Base-by-base conservation (phyloP, 2,888 invertebrate species). In the Athrips mouffetella region DNA sequence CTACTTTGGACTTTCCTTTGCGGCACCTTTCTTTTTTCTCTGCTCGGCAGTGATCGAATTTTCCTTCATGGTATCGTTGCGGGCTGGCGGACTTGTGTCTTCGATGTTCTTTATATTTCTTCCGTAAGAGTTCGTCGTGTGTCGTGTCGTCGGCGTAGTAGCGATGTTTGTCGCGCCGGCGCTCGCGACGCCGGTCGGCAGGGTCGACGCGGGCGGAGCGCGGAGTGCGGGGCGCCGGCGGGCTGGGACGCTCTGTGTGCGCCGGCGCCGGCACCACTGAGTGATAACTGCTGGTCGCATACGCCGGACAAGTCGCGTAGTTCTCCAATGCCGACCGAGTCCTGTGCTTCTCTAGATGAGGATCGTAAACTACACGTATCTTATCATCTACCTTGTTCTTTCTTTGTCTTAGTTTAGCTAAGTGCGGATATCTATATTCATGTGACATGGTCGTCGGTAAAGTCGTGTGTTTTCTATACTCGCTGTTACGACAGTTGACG, bases 201-300 rank as follows among this genome's bases (percentile, higher is more conserved):
- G 13, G 3, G 30, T n/a, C 16, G 2, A 8, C 4, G 25, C 13
- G 23, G 18, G 42, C 16, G 5, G 33, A 5, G 33, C 7, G 11
- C 49, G 51, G 27, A 48, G 50, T 4, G 48, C 58, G 42, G 6
- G 30, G 30, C 10, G 18, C 27, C 10, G 27, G 27, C 10, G 27
- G 27, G 27, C 3, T 11, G n/a, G 13, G 16, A 16, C 23, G 27
- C 41, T 41, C 41, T 2, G 25, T 41, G 13, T 25, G 37, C 1
- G 21, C 21, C 4, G 18, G 42, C 20, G 10, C 30, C 13, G 10
- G 30, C 13, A 61, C 50, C 13, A 75, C 58, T 15, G 79, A 75
- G 60, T 71, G 69, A 50, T 71, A 76, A 55, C 79, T 77, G 47
- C 63, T 73, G 5, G 68, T 65, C 5, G 76, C 68, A 55, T 70